phyloP scores from a whole-genome alignment of 2,888 invertebrate genomes.

The Chaitophorus viminalis region DNA sequence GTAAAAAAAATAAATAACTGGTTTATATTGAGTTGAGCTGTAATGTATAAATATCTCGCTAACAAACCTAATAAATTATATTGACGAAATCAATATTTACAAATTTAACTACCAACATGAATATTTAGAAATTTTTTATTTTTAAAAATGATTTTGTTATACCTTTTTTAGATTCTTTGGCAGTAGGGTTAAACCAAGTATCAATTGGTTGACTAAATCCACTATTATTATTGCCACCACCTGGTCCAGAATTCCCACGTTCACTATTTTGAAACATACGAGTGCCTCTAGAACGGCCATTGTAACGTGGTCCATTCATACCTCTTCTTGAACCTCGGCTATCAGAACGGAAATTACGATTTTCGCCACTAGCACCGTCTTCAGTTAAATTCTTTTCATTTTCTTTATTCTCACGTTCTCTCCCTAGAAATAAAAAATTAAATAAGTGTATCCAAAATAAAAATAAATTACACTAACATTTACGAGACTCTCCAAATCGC shows the following conservation, averaged over 20 bases:
- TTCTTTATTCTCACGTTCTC: conserved; percentile 74
- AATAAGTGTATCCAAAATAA: conserved; percentile 50
- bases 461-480: conserved; percentile 67
- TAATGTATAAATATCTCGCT: too few species aligned
- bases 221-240: conserved; percentile 63
- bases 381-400: conserved; percentile 72
- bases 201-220: conserved; percentile 68
- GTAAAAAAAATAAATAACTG: too few species aligned
- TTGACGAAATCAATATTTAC: neutral
- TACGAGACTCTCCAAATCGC: conserved; percentile 68
- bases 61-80: too few species aligned
- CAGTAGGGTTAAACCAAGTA: conserved; percentile 70
- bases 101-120: too few species aligned
- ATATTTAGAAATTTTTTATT: neutral
- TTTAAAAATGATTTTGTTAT: neutral
- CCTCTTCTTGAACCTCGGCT: conserved; percentile 65
- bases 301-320: conserved; percentile 67
- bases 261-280: conserved; percentile 66
- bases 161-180: conserved; percentile 65
- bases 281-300: conserved; percentile 67
- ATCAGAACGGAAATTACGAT: conserved; percentile 64
- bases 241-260: conserved; percentile 65
- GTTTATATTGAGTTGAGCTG: too few species aligned
- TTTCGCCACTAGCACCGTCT: conserved; percentile 69
- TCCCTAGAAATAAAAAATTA: conserved; percentile 67